phyloP scores from a whole-genome alignment of 2,797 vertebrate genomes.

The Poecile montanus region DNA sequence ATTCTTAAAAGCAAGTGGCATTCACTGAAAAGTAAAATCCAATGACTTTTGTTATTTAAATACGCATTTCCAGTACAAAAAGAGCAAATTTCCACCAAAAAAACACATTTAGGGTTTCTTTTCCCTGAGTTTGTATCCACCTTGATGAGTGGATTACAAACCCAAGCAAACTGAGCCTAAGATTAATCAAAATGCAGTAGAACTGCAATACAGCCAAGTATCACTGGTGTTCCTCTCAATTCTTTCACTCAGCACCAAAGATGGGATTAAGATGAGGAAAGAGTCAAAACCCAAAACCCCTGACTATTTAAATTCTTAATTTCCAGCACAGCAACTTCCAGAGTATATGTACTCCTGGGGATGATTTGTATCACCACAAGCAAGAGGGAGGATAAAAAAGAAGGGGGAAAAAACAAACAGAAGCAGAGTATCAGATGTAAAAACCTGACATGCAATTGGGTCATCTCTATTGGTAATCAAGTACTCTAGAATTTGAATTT shows the following conservation, averaged over 20 bases:
- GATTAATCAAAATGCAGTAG: constrained; percentile 30
- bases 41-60: not conserved
- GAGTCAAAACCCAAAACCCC: not conserved
- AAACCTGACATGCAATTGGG: not conserved
- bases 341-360: not conserved
- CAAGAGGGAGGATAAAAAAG: not conserved
- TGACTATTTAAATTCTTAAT: constrained; percentile 38
- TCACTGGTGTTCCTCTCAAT: not conserved
- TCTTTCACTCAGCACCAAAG: constrained; percentile 21
- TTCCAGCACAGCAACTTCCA: not conserved
- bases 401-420: not conserved
- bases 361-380: not conserved
- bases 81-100: not conserved
- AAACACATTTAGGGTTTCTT: not conserved
- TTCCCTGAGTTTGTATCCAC: constrained; percentile 18
- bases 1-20: not conserved
- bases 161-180: constrained; percentile 7
- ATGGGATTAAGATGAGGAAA: constrained; percentile 22
- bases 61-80: not conserved
- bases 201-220: not conserved
- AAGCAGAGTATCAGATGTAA: not conserved
- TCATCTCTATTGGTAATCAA: not conserved
- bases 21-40: not conserved
- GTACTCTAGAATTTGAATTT: not conserved
- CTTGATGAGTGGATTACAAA: constrained; percentile 27